Conservation (phyloP, 2,113 vertebrate genomes). For the Chloropsis cyanopogon region DNA sequence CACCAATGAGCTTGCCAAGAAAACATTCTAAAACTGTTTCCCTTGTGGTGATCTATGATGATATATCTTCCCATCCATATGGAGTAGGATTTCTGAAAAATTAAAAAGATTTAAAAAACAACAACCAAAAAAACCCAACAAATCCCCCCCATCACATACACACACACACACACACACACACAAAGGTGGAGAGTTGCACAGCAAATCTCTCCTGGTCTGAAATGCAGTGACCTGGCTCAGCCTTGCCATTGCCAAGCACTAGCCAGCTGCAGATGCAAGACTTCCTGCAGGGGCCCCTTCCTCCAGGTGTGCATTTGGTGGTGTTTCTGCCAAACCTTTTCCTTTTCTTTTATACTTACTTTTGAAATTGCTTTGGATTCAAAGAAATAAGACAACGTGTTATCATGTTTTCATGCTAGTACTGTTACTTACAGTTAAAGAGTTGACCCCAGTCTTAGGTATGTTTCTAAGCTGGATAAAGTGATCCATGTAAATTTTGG, state of each 20-base stretch:
- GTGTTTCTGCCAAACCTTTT: not conserved
- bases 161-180: not conserved
- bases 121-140: not conserved
- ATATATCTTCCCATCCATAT: not conserved
- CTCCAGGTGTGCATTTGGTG: not conserved
- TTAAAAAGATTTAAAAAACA: not conserved
- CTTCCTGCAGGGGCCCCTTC: rapidly evolving
- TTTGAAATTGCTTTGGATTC: not conserved
- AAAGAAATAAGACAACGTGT: not conserved
- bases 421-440: not conserved
- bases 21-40: not conserved
- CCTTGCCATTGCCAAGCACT: not conserved
- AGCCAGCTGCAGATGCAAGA: not conserved
- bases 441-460: not conserved
- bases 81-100: not conserved
- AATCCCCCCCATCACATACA: no score
- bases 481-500: not conserved
- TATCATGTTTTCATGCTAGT: not conserved
- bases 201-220: not conserved
- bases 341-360: not conserved
- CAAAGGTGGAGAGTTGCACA: not conserved
- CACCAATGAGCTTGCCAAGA: not conserved
- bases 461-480: not conserved
- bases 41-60: not conserved
- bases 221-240: not conserved